A percentile compares a stretch with the other conserved stretches of the same genome.
Evolutionary conservation across 2,113 vertebrate genomes (phyloP).

Genomic region (Tretioscincus oriximinensis): DNA sequence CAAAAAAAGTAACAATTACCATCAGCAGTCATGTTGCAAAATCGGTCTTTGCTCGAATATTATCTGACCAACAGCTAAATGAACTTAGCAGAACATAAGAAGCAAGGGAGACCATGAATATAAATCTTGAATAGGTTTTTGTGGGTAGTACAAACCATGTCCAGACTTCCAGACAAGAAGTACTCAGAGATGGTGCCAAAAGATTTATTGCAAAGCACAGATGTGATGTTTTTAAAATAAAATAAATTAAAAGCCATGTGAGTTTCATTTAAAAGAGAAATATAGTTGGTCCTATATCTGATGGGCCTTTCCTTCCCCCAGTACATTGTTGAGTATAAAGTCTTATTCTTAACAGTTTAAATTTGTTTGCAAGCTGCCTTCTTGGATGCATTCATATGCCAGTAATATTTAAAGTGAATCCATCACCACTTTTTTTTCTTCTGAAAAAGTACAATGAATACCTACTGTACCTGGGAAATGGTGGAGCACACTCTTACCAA

Average conservation of each 20-base stretch:
- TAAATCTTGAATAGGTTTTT: constrained; percentile 19
- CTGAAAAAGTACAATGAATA: not conserved
- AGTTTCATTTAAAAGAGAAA: constrained; percentile 26
- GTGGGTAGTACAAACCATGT: not conserved
- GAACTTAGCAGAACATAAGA: constrained; percentile 36
- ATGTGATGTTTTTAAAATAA: constrained; percentile 11
- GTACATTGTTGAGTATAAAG: not conserved
- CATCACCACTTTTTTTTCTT: not conserved
- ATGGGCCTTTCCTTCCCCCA: not conserved
- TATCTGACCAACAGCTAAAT: constrained; percentile 19
- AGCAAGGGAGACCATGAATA: constrained; percentile 13
- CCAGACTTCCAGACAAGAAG: constrained; percentile 17
- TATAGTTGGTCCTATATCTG: constrained; percentile 2
- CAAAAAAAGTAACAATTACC: not conserved
- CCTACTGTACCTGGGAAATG: not conserved
- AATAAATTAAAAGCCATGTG: constrained; percentile 17
- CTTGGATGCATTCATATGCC: constrained; percentile 9
- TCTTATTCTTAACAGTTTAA: constrained; percentile 17
- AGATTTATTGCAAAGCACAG: constrained; percentile 11
- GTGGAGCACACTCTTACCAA: too few relatives aligned
- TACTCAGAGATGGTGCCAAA: constrained; percentile 12
- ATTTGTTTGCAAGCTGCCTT: not conserved
- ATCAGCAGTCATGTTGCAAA: not conserved
- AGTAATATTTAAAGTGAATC: constrained; percentile 16
- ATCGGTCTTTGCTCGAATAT: constrained; percentile 5